Evolutionary conservation across 2,797 vertebrate species (phyloP), one percentile per base, ranked within the genome.

Genomic region (Sebastes flavidus): DNA sequence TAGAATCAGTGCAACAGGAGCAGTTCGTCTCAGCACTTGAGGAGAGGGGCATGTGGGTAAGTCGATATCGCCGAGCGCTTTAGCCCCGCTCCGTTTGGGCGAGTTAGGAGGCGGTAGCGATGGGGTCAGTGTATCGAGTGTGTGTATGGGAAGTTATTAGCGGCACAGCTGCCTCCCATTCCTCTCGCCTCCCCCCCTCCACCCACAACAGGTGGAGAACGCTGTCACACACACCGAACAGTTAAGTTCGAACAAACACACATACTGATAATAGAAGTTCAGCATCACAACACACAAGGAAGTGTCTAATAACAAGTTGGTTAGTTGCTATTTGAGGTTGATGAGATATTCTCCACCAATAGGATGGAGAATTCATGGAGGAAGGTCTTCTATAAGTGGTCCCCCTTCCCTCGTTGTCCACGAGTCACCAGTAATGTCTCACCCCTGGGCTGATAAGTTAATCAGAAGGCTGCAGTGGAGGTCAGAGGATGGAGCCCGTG

Each of bases 111-210:
- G 49, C 66, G 67, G 73, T 54, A 36, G 78, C 27, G 2, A 22
- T 14, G 32, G 52, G 78, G 78, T 85, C 77, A 75, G 36, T 69
- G 73, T 72, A 86, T 80, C 18, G n/a, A 74, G 36, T 32, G 49
- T 73, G 46, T 46, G 8, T 36, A 18, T 38, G 56, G 36, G 56
- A 61, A 85, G 87, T 87, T 77, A 85, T 85, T 72, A 81, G 34
- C 76, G 87, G 72, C 88, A 80, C 94, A 96, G 94, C 95, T 96
- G 95, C 85, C 82, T 75, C 77, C 52, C 67, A 83, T 90, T 91
- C 87, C 90, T 75, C 68, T 24, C 62, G 30, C 75, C 38, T 46
- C 42, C 16, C 42, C 5, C 16, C 16, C 14, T 2, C 25, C 56
- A 7, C 3, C 25, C 25, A 66, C 71, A 89, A 95, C 95, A 96